Evolutionary conservation across 2,797 vertebrate species (phyloP).

Genomic region (Hirundo rustica): DNA sequence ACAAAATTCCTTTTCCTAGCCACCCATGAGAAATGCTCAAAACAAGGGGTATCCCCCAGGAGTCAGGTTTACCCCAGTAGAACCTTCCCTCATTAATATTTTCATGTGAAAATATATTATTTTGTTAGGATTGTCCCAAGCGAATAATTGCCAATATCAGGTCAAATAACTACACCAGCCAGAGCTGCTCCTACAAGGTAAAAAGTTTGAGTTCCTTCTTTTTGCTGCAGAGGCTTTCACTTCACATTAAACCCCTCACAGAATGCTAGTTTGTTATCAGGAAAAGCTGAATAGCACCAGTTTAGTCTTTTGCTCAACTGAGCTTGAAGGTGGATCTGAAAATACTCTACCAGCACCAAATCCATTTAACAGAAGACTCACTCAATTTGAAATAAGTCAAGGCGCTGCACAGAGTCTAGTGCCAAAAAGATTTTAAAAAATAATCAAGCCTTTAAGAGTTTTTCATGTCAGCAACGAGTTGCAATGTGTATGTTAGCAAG

Average conservation of each 20-base stretch:
- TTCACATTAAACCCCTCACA: not conserved
- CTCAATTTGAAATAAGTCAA: constrained; percentile 46
- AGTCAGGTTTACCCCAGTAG: not conserved
- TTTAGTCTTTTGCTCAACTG: not conserved
- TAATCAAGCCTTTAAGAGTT: constrained; percentile 53
- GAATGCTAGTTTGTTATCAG: not conserved
- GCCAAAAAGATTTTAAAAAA: not conserved
- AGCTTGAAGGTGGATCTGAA: not conserved
- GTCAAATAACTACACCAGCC: not conserved
- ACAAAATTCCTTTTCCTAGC: not conserved
- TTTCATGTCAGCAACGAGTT: constrained; percentile 48
- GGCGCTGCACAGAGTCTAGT: not conserved
- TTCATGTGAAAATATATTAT: not conserved
- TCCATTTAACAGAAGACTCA: not conserved
- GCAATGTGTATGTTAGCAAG: constrained; percentile 50
- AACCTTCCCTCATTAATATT: not conserved
- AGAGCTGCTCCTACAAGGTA: not conserved
- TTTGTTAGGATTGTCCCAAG: not conserved
- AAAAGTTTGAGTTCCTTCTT: not conserved
- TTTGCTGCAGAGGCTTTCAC: not conserved
- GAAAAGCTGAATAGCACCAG: not conserved
- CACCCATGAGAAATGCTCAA: not conserved
- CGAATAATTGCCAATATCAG: not conserved
- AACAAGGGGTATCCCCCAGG: not conserved
- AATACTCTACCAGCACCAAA: not conserved